Evolutionary conservation across 2,888 invertebrate species (phyloP).

Genomic region (Drosophila melanosoma): DNA sequence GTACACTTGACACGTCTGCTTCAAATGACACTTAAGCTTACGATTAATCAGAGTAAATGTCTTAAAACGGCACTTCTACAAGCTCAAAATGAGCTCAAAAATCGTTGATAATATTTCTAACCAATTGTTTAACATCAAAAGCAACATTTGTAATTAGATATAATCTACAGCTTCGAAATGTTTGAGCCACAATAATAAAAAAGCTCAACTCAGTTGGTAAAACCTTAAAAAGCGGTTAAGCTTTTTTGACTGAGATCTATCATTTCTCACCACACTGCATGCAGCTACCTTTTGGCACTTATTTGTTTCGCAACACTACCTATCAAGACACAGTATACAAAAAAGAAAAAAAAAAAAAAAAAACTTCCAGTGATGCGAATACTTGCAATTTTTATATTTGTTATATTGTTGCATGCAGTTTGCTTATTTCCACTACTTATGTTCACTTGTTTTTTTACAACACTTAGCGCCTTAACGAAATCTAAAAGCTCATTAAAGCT

Average conservation of each 20-base stretch:
- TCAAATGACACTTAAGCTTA: conserved; percentile 19
- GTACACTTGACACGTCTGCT: conserved; percentile 29
- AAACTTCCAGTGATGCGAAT: background rate
- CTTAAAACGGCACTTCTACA: background rate
- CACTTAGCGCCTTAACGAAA: background rate
- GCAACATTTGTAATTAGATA: background rate
- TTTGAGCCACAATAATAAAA: background rate
- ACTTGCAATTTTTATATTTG: background rate
- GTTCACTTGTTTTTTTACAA: background rate
- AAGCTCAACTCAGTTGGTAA: background rate
- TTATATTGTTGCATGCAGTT: background rate
- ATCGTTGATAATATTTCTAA: background rate
- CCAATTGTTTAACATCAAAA: background rate
- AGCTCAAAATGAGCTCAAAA: background rate
- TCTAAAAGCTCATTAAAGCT: background rate
- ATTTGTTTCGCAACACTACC: background rate
- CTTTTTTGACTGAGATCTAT: background rate
- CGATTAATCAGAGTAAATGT: conserved; percentile 5
- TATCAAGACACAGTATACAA: background rate
- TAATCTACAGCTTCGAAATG: background rate
- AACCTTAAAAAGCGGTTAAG: background rate
- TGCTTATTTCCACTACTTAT: background rate
- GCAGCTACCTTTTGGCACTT: background rate
- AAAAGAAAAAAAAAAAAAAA: background rate
- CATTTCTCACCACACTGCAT: background rate